phyloP scores from a whole-genome alignment of 2,797 vertebrate species.

The Cyprinella venusta region DNA sequence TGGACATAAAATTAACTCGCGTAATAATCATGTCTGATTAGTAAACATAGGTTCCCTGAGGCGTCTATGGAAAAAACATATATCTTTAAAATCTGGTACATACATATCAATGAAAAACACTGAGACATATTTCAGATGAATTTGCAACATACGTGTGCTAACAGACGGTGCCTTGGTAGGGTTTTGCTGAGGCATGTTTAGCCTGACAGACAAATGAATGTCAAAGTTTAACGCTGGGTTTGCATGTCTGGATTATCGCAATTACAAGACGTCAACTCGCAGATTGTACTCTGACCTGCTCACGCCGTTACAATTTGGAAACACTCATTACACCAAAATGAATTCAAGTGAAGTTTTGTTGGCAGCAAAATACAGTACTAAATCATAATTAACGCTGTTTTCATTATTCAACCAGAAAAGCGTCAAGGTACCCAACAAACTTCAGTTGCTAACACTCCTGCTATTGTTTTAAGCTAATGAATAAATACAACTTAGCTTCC shows the following conservation, averaged over 20 bases:
- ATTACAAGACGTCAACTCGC: neutral
- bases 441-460: no score
- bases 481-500: no score
- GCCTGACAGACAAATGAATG: conserved; percentile 16
- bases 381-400: neutral
- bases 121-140: neutral
- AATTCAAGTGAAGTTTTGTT: neutral
- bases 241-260: neutral
- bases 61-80: neutral
- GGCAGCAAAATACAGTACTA: conserved; percentile 5
- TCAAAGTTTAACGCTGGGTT: neutral
- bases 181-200: conserved; percentile 2
- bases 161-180: neutral
- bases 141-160: neutral
- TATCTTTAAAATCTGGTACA: no score
- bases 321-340: neutral
- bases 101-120: neutral
- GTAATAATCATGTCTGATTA: neutral
- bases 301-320: neutral
- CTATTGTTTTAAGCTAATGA: neutral
- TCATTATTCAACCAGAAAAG: conserved; percentile 16
- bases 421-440: neutral
- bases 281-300: neutral
- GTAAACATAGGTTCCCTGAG: neutral
- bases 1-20: neutral